These are phyloP conservation scores for Megaustenia siamemsis DNA, from an alignment of 2,888 invertebrate species.

Conservation along the genomic window DNA sequence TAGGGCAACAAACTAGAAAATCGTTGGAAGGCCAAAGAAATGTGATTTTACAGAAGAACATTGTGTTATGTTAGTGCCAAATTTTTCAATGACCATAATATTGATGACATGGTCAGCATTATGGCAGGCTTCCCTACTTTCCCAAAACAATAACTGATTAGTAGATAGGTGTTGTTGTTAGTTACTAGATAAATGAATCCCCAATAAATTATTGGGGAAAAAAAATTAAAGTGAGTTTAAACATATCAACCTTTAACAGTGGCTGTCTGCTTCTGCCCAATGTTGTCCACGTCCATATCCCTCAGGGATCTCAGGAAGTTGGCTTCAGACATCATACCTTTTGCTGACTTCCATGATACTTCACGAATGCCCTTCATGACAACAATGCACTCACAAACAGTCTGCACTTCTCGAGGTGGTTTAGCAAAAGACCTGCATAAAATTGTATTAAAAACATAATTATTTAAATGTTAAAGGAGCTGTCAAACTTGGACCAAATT, in stretches of 20 bases:
- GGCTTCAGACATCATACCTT: conserved; percentile 94
- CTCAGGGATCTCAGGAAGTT: conserved; percentile 89
- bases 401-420: conserved; percentile 92
- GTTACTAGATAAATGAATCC: no score
- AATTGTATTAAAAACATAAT: background rate
- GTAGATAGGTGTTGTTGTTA: no score
- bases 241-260: conserved; percentile 76
- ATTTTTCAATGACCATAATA: no score
- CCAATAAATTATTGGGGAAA: no score
- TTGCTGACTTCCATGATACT: conserved; percentile 93
- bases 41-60: no score
- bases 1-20: no score
- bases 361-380: conserved; percentile 91
- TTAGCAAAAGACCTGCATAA: conserved; percentile 89
- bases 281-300: conserved; percentile 88
- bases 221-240: no score
- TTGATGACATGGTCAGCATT: no score
- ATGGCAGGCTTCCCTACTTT: no score
- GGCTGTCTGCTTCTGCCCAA: conserved; percentile 77
- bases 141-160: no score
- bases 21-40: no score
- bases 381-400: conserved; percentile 93
- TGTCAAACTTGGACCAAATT: background rate
- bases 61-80: no score
- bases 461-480: background rate